Conservation (phyloP, 2,113 vertebrate genomes). For the Panurus biarmicus region DNA sequence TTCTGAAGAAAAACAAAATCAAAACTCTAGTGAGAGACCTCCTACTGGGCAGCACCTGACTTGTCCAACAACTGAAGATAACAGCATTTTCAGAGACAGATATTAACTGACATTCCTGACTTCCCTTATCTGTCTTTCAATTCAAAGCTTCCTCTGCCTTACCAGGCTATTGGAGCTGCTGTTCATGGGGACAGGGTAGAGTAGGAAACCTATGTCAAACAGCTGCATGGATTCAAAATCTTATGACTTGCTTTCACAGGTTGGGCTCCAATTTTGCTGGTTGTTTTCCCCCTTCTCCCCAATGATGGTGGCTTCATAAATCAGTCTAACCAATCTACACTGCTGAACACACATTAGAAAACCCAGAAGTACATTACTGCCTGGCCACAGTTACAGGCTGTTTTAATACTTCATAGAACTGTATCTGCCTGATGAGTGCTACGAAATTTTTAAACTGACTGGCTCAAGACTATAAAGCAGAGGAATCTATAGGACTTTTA, state of each 20-base stretch:
- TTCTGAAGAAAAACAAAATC: neutral
- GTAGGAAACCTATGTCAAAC: neutral
- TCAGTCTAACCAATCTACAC: neutral
- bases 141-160: neutral
- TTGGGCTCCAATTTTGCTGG: neutral
- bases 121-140: neutral
- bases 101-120: neutral
- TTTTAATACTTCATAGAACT: neutral
- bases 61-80: neutral
- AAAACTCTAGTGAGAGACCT: neutral
- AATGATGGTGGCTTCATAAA: neutral
- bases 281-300: neutral
- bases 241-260: neutral
- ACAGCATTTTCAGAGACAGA: neutral
- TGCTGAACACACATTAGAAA: neutral
- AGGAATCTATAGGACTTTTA: neutral
- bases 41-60: neutral
- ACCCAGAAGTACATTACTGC: neutral
- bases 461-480: neutral
- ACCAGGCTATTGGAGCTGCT: neutral
- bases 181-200: neutral
- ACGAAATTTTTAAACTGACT: neutral
- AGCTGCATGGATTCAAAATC: neutral
- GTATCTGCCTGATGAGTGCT: neutral
- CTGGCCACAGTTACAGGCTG: neutral